Evolutionary conservation across 2,797 vertebrate species (phyloP).

Genomic region (Microhierax caerulescens): DNA sequence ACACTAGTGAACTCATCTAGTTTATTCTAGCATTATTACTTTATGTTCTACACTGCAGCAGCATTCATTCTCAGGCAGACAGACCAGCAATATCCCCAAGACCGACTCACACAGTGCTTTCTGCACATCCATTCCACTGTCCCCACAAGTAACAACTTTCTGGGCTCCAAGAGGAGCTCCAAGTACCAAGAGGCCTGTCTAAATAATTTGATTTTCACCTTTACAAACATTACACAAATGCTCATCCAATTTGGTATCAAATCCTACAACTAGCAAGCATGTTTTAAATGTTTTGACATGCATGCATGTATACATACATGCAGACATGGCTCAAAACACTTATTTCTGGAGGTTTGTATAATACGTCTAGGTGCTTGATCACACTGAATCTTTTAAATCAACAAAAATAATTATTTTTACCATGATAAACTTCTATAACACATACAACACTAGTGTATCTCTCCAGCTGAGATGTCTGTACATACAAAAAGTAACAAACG

Average conservation of each 20-base stretch:
- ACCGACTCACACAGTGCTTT: not conserved
- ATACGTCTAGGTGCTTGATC: not conserved
- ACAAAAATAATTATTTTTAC: not conserved
- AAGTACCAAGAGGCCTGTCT: not conserved
- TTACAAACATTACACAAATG: not conserved
- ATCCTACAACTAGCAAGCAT: not conserved
- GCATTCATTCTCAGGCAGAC: not conserved
- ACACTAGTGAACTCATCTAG: not conserved
- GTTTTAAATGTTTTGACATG: not conserved
- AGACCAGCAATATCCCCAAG: not conserved
- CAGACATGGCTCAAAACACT: not conserved
- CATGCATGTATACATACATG: accelerated
- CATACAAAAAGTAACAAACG: not conserved
- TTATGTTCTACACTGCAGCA: not conserved
- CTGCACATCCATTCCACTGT: not conserved
- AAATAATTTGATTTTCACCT: not conserved
- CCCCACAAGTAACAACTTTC: not conserved
- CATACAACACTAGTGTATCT: not conserved
- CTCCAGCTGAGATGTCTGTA: not conserved
- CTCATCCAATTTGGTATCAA: not conserved
- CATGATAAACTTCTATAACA: not conserved
- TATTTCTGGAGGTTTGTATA: not conserved
- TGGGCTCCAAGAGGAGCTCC: not conserved
- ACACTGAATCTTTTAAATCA: not conserved
- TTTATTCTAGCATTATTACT: not conserved